Evolutionary conservation across 2,888 invertebrate genomes (phyloP).

Genomic region (Glaucopsyche alexis): DNA sequence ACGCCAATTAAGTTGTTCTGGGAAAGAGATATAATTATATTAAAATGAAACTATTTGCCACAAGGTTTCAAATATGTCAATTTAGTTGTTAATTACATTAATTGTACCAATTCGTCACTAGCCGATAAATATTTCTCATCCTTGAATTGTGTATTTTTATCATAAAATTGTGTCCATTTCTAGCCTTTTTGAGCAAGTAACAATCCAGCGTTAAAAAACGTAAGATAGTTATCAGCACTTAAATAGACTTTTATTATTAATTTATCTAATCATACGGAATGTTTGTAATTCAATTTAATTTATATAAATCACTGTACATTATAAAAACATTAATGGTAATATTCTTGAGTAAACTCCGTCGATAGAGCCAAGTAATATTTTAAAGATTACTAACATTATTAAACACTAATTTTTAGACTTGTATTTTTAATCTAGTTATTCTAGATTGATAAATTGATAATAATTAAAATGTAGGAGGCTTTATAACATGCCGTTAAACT

Average conservation of each 20-base stretch:
- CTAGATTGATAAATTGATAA: constrained; percentile 4
- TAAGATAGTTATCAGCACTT: background rate
- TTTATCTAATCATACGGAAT: background rate
- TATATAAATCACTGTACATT: too few relatives aligned
- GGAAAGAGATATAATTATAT: too few relatives aligned
- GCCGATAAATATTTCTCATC: background rate
- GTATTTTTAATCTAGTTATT: background rate
- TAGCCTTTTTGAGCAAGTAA: background rate
- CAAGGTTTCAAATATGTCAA: background rate
- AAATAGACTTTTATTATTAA: background rate
- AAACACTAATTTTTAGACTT: constrained; percentile 15
- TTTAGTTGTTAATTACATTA: background rate
- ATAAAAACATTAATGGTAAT: background rate
- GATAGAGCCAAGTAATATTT: background rate
- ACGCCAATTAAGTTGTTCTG: background rate
- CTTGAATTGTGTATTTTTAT: too few relatives aligned
- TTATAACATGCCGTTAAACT: constrained; percentile 17
- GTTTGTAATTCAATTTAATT: background rate
- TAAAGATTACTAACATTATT: background rate
- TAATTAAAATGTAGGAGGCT: constrained; percentile 4
- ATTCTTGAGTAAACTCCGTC: background rate
- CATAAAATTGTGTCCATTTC: too few relatives aligned
- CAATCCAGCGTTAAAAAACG: background rate
- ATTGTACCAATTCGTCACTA: background rate
- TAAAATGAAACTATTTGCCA: too few relatives aligned